Evolutionary conservation across 2,113 vertebrate genomes (phyloP).

Genomic region (Pithys albifrons): DNA sequence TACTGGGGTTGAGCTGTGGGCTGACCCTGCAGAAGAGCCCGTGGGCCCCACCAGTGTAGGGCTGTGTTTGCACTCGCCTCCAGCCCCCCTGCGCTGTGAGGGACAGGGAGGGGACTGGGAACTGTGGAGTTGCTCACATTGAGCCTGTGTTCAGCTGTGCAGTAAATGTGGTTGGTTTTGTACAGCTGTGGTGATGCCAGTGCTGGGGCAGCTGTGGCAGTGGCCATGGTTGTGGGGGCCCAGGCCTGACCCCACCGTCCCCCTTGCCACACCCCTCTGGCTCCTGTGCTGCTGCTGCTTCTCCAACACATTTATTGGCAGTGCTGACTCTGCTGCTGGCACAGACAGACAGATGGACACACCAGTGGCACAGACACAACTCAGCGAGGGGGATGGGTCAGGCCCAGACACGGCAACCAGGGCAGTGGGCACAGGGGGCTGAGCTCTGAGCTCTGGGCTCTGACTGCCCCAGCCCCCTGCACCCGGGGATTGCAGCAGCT

Average conservation of each 20-base stretch:
- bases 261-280: not conserved
- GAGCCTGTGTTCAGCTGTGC: slow-evolving; percentile 45
- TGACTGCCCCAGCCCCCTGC: no score
- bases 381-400: not conserved
- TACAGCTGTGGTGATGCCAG: not conserved
- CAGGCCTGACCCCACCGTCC: fast-evolving
- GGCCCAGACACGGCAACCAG: not conserved
- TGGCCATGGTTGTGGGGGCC: fast-evolving
- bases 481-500: not conserved
- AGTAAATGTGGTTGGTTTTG: slow-evolving; percentile 42
- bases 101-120: not conserved
- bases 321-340: not conserved
- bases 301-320: slow-evolving; percentile 44
- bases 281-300: not conserved
- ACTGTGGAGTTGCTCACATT: slow-evolving; percentile 56
- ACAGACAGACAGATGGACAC: not conserved
- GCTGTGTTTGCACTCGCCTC: not conserved
- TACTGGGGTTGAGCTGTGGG: not conserved
- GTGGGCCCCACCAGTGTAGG: fast-evolving
- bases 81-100: fast-evolving
- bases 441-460: not conserved
- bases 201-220: fast-evolving
- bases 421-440: not conserved
- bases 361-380: not conserved
- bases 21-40: fast-evolving